A percentile compares a stretch with the other conserved stretches of the same genome.
Evolutionary conservation across 2,113 vertebrate species (phyloP).

Genomic region (Crotalus viridis): DNA sequence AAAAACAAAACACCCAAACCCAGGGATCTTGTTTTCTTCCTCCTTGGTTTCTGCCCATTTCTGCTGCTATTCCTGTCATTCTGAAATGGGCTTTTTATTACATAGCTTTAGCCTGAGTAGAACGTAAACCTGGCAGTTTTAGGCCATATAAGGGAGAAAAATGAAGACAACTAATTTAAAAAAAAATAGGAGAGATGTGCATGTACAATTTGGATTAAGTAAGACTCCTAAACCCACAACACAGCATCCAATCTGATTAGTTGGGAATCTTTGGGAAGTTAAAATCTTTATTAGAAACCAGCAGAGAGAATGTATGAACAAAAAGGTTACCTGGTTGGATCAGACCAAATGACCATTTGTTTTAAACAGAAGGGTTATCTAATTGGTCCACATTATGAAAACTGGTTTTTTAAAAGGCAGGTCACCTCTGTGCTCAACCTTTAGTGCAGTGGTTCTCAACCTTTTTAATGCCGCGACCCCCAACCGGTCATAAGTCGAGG

Average conservation of each 20-base stretch:
- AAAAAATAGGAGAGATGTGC: background rate
- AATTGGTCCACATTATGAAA: background rate
- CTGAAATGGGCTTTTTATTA: constrained; percentile 8
- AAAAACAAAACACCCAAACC: background rate
- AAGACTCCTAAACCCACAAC: background rate
- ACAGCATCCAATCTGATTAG: background rate
- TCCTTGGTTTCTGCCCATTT: background rate
- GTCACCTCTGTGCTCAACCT: background rate
- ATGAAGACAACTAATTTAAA: background rate
- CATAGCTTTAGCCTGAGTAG: background rate
- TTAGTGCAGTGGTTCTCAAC: background rate
- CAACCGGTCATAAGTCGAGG: too few species aligned
- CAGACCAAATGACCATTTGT: background rate
- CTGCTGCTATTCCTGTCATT: constrained; percentile 1
- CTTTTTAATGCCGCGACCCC: too few species aligned
- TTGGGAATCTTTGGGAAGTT: background rate
- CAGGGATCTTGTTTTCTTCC: background rate
- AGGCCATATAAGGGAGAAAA: background rate
- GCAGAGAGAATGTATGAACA: background rate
- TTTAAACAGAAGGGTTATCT: background rate
- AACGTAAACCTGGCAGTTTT: background rate
- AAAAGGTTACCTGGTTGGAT: background rate
- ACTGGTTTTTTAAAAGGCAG: background rate
- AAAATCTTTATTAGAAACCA: background rate
- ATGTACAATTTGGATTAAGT: background rate